Percentiles rank a stretch among this genome's conserved stretches.
Conservation (phyloP, 2,797 vertebrate species). For the Dermochelys coriacea region DNA sequence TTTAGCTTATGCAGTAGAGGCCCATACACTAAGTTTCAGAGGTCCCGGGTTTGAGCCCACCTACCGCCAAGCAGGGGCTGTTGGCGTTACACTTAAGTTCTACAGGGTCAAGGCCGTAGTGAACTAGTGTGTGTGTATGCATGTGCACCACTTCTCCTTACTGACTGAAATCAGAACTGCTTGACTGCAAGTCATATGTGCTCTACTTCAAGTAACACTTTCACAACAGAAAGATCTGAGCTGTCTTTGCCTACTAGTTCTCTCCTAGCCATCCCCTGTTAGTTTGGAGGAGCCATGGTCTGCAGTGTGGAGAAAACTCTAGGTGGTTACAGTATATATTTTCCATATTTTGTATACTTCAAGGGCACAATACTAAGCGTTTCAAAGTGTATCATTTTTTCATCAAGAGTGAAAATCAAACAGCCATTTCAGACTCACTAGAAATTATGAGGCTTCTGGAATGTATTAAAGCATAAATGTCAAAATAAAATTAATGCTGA, state of each 20-base stretch:
- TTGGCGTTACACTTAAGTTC: neutral
- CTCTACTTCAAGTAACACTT: neutral
- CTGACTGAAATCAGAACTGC: neutral
- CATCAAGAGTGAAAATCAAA: conserved; percentile 78
- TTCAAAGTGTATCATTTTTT: conserved; percentile 64
- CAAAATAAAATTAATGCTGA: conserved; percentile 78
- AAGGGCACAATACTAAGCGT: neutral
- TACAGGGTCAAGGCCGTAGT: neutral
- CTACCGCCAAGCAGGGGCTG: too few relatives aligned
- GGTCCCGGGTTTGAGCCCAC: too few relatives aligned
- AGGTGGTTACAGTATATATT: neutral
- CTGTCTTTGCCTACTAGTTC: neutral
- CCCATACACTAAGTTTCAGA: too few relatives aligned
- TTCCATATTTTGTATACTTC: conserved; percentile 13
- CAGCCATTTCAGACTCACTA: conserved; percentile 75
- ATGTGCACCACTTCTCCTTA: neutral
- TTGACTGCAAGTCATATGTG: neutral
- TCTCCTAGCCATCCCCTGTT: neutral
- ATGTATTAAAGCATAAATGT: conserved; percentile 81
- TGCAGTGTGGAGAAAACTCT: neutral
- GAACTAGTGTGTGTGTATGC: neutral
- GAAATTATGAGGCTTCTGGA: conserved; percentile 81
- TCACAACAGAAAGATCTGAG: neutral
- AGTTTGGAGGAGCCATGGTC: neutral
- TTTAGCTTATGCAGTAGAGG: too few relatives aligned